Base-by-base conservation (phyloP, 2,888 invertebrate species). In the Phalangium opilio region DNA sequence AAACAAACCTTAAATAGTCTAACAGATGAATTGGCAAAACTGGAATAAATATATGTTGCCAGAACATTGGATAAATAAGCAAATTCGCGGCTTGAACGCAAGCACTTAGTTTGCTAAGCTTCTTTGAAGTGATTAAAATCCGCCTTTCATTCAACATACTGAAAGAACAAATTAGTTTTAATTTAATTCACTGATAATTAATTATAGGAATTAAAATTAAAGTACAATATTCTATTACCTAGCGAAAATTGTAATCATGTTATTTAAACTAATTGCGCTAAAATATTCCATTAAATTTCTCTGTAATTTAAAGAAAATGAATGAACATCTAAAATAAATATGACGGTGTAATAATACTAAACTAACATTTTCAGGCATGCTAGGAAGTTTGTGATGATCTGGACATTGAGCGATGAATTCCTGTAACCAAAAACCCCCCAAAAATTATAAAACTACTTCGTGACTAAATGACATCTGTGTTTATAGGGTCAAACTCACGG, bases 41-140 rank as follows among this genome's bases (percentile, higher is more conserved):
- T 45, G 95, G 95, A 68, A 96, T 93, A 67, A 86, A 96, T 63
- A 96, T 87, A 62, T 95, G 93, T 69, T 96, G 95, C 96, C 96
- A 96, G 57, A 83, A 82, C 91, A 98, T 93, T 1, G 96, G 96
- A 68, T 91, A 95, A 38, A 98, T 77, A 41, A 96, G 79, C 52
- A 85, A 79, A 64, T 90, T 89, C 15, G 91, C 87, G 12, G 93
- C 93, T 67, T 93, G 90, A 18, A 71, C 64, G 52, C 72, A 73
- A 0, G 95, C 87, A 43, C 90, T 90, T 43, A 98, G 71, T 50
- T 89, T 75, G 55, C 86, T 85, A 53, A 95, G 72, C 62, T 84
- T 84, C 53, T 79, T 78, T 1, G 95, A 93, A 8, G 84, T 87
- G 59, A 98, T 83, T 46, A 96, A 79, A 50, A 98, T 85, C 41